Conservation (phyloP, 1,140 invertebrate species). For the Eciton burchellii region DNA sequence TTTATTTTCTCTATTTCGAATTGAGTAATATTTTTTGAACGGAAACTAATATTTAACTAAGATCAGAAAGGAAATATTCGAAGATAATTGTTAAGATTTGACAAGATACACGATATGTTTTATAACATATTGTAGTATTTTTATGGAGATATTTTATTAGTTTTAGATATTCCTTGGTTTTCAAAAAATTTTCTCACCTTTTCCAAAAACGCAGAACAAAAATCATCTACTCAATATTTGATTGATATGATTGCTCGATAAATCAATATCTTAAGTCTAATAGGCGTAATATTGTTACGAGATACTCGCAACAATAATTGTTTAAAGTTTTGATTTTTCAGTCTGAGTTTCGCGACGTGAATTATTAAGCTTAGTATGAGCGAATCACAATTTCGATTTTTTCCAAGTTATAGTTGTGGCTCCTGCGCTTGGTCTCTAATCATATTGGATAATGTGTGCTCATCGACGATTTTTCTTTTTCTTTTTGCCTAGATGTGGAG, state of each 20-base stretch:
- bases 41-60: background rate
- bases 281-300: too few relatives aligned
- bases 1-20: background rate
- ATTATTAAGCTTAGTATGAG: too few relatives aligned
- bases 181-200: too few relatives aligned
- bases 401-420: background rate
- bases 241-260: too few relatives aligned
- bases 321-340: too few relatives aligned
- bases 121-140: background rate
- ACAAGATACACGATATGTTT: slow-evolving; percentile 15
- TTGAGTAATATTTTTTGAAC: background rate
- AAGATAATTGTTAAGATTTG: background rate
- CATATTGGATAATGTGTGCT: background rate
- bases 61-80: background rate
- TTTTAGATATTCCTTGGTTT: too few relatives aligned
- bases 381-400: too few relatives aligned
- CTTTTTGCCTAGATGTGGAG: slow-evolving; percentile 88
- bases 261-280: too few relatives aligned
- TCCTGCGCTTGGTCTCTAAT: background rate
- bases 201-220: too few relatives aligned
- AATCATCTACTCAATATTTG: too few relatives aligned
- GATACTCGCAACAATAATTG: too few relatives aligned
- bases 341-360: too few relatives aligned
- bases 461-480: background rate
- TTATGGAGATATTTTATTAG: background rate